phyloP scores from a whole-genome alignment of 2,797 vertebrate genomes.

The Anniella stebbinsi region DNA sequence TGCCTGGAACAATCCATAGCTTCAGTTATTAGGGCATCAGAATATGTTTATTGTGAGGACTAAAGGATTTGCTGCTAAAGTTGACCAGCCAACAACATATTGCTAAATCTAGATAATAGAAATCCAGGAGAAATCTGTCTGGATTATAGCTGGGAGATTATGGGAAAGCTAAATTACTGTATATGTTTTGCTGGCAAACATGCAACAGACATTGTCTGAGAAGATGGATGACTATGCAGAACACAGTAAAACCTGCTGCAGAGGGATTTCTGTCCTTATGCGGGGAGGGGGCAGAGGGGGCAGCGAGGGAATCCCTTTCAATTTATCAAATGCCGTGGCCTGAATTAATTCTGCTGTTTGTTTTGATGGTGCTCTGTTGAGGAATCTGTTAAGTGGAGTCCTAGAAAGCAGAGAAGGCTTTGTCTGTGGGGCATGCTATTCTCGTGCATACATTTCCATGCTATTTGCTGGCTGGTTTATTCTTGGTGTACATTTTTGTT shows the following conservation, averaged over 20 bases:
- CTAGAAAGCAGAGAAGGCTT: constrained; percentile 59
- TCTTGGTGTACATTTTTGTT: constrained; percentile 29
- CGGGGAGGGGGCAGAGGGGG: neutral
- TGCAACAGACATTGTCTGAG: constrained; percentile 49
- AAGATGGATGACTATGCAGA: constrained; percentile 71
- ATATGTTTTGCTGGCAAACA: constrained; percentile 67
- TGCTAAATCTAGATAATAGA: constrained; percentile 75
- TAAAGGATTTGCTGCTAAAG: constrained; percentile 64
- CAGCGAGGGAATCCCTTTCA: constrained; percentile 63
- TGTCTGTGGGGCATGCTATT: constrained; percentile 9
- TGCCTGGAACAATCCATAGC: constrained; percentile 53
- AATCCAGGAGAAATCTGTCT: constrained; percentile 73
- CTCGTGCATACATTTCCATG: neutral
- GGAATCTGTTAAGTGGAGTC: constrained; percentile 41
- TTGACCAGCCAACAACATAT: constrained; percentile 65
- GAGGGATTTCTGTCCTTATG: constrained; percentile 46
- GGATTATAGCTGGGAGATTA: constrained; percentile 76
- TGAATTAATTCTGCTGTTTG: constrained; percentile 63
- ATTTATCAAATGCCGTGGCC: constrained; percentile 58
- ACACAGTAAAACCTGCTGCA: constrained; percentile 55
- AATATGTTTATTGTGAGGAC: constrained; percentile 67
- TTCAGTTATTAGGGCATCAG: constrained; percentile 63
- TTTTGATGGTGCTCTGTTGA: constrained; percentile 53
- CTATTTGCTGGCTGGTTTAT: constrained; percentile 32
- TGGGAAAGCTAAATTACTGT: constrained; percentile 71